These are phyloP conservation scores for Rynchops niger DNA, from an alignment of 2,113 vertebrate species.

Conservation along the genomic window DNA sequence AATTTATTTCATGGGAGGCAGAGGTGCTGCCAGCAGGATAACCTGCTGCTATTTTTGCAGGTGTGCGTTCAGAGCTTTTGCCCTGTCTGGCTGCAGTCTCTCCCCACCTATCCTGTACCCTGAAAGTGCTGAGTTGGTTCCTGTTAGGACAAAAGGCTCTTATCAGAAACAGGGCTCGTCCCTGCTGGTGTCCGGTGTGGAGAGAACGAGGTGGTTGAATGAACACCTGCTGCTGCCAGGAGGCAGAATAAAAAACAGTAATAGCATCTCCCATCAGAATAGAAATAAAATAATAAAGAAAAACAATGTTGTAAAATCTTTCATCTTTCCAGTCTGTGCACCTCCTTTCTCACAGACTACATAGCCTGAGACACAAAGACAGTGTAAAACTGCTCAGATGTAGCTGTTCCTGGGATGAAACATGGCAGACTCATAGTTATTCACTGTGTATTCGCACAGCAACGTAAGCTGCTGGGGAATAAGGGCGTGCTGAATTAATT, in stretches of 20 bases:
- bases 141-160: not conserved
- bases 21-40: not conserved
- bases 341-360: not conserved
- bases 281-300: too few species aligned
- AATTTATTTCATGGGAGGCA: not conserved
- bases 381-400: not conserved
- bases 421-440: not conserved
- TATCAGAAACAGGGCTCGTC: not conserved
- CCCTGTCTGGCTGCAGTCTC: not conserved
- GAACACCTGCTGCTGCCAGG: not conserved
- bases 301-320: not conserved
- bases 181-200: not conserved
- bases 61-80: not conserved
- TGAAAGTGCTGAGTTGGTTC: not conserved
- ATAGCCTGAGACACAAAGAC: not conserved
- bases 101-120: not conserved
- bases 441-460: not conserved
- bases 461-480: not conserved
- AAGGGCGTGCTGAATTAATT: constrained; percentile 5
- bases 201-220: not conserved
- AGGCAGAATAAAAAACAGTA: not conserved
- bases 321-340: not conserved
- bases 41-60: not conserved
- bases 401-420: not conserved
- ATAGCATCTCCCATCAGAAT: not conserved